Evolutionary conservation across 2,113 vertebrate genomes (phyloP).

Genomic region (Catharus fuscescens): DNA sequence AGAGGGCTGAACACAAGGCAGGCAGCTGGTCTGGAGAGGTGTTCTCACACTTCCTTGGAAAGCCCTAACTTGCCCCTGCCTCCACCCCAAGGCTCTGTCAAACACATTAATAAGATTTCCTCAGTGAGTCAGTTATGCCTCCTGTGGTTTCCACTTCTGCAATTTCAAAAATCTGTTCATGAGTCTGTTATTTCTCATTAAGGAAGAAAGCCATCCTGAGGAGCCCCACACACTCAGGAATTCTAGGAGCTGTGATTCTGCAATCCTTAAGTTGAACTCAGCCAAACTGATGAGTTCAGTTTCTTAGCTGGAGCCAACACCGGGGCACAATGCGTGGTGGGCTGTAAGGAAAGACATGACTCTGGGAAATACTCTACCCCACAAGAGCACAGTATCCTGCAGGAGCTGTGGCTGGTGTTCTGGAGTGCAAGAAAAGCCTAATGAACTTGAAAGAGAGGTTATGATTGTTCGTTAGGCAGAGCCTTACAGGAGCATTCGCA

Average conservation of each 20-base stretch:
- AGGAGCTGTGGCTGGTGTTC: not conserved
- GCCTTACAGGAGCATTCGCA: not conserved
- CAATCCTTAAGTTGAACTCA: not conserved
- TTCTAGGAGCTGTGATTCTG: not conserved
- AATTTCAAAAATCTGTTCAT: not conserved
- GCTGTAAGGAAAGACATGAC: not conserved
- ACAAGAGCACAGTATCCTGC: not conserved
- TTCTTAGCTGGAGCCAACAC: rapidly evolving
- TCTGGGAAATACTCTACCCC: not conserved
- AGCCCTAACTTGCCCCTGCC: not conserved
- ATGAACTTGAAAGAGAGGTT: not conserved
- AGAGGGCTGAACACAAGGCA: not conserved
- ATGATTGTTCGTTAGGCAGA: rapidly evolving
- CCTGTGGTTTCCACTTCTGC: constrained; percentile 36
- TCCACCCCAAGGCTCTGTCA: rapidly evolving
- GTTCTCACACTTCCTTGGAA: not conserved
- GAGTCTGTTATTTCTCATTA: not conserved
- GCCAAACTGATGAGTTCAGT: not conserved
- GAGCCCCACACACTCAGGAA: not conserved
- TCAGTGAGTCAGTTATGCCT: not conserved
- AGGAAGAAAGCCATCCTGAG: not conserved
- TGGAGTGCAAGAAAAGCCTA: rapidly evolving
- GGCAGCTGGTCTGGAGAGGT: not conserved
- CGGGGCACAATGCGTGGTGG: rapidly evolving
- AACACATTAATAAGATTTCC: not conserved